These are phyloP conservation scores for Lochmaea capreae DNA, from an alignment of 2,888 invertebrate genomes.

Conservation along the genomic window DNA sequence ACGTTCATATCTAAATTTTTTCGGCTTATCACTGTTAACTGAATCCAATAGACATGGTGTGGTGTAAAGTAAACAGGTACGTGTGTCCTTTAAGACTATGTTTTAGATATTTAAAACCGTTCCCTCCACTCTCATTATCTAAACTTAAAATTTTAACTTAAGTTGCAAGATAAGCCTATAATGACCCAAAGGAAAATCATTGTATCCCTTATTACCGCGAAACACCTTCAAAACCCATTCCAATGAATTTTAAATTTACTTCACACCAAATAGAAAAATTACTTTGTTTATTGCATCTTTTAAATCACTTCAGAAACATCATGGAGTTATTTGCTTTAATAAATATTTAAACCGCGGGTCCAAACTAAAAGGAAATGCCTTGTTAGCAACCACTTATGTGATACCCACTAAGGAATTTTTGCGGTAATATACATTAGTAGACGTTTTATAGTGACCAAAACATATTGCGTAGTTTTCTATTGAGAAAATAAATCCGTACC, in stretches of 20 bases:
- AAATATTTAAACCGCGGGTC: slow-evolving; percentile 15
- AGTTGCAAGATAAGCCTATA: too few relatives aligned
- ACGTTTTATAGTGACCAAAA: background rate
- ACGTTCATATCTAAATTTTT: too few relatives aligned
- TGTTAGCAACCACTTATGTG: background rate
- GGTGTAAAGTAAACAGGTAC: too few relatives aligned
- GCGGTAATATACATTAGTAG: background rate
- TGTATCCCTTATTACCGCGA: too few relatives aligned
- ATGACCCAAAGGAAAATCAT: too few relatives aligned
- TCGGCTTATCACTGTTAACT: too few relatives aligned
- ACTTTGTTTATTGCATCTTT: slow-evolving; percentile 13
- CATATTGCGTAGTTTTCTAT: background rate
- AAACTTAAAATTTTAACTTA: too few relatives aligned
- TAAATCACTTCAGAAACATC: slow-evolving; percentile 9
- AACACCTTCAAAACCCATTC: background rate
- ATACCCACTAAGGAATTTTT: slow-evolving; percentile 12
- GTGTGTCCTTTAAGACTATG: too few relatives aligned
- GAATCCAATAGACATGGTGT: too few relatives aligned
- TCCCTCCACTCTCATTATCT: too few relatives aligned
- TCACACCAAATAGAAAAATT: slow-evolving; percentile 23
- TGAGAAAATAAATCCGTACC: background rate
- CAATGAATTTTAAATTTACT: background rate
- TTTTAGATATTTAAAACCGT: too few relatives aligned
- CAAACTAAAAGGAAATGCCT: slow-evolving; percentile 12
- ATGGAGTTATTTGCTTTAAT: slow-evolving; percentile 3